These are phyloP conservation scores for Clitarchus hookeri DNA, from an alignment of 2,888 invertebrate species.

Conservation along the genomic window DNA sequence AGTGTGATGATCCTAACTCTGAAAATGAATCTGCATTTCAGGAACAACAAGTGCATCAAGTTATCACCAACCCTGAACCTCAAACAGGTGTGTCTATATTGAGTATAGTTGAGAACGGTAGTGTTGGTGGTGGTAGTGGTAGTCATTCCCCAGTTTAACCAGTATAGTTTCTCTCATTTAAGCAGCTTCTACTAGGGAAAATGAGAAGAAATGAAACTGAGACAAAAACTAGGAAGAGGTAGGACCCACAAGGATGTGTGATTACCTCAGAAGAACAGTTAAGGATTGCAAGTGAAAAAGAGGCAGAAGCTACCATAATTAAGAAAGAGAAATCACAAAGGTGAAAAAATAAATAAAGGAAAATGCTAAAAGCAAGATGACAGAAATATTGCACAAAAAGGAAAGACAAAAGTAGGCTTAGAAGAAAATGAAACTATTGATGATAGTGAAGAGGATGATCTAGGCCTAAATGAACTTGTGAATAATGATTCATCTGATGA, in stretches of 20 bases:
- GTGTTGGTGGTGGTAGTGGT: no score
- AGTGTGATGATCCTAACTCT: no score
- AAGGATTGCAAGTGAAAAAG: neutral
- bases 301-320: neutral
- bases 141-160: neutral
- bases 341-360: neutral
- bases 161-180: neutral
- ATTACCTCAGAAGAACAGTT: neutral
- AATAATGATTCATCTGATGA: slow-evolving; percentile 1
- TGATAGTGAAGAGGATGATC: no score
- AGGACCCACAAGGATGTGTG: neutral
- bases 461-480: neutral
- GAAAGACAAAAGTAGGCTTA: no score
- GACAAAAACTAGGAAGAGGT: neutral
- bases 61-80: neutral
- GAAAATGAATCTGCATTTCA: neutral
- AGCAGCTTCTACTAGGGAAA: neutral
- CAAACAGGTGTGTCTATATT: neutral
- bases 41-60: neutral
- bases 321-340: neutral
- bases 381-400: no score
- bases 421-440: no score
- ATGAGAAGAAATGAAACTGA: neutral
- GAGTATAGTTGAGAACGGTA: neutral
- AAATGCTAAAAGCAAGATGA: neutral